These are phyloP conservation scores for Eciton burchellii DNA, from an alignment of 1,140 invertebrate species.

Conservation along the genomic window DNA sequence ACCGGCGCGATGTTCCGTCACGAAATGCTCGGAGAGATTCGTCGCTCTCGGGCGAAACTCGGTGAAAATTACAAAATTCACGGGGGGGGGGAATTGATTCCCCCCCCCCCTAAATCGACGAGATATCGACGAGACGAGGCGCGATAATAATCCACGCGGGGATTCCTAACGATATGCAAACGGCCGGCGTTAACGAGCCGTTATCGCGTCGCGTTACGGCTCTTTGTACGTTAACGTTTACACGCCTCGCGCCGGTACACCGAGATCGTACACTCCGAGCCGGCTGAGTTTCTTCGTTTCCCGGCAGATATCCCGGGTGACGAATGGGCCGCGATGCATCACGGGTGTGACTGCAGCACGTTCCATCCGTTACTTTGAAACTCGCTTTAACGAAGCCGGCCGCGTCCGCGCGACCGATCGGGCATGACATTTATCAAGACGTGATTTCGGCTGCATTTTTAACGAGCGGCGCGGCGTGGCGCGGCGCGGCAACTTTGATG, in stretches of 20 bases:
- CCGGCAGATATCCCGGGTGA: constrained; percentile 38
- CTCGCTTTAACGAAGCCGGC: constrained; percentile 55
- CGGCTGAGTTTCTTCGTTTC: constrained; percentile 53
- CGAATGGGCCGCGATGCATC: constrained; percentile 61
- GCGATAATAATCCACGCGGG: too few relatives aligned
- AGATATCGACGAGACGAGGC: constrained; percentile 3
- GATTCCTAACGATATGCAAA: constrained; percentile 54
- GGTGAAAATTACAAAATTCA: constrained; percentile 7
- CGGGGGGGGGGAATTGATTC: neutral
- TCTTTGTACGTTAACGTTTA: constrained; percentile 55
- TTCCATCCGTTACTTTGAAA: constrained; percentile 51
- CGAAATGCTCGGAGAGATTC: too few relatives aligned
- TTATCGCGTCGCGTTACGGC: constrained; percentile 35
- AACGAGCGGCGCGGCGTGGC: constrained; percentile 55
- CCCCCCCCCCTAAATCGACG: too few relatives aligned
- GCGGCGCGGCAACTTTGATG: constrained; percentile 62
- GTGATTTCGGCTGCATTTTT: constrained; percentile 68
- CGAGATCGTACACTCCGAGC: constrained; percentile 20
- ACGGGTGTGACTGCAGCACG: constrained; percentile 59
- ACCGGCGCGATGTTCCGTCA: neutral
- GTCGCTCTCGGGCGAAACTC: neutral
- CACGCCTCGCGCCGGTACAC: constrained; percentile 17
- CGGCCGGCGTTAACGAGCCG: constrained; percentile 26
- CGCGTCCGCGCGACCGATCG: constrained; percentile 38
- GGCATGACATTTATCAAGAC: constrained; percentile 71